Evolutionary conservation across 2,888 invertebrate genomes (phyloP), one percentile per base, ranked within the genome.

Genomic region (Dugesia japonica): DNA sequence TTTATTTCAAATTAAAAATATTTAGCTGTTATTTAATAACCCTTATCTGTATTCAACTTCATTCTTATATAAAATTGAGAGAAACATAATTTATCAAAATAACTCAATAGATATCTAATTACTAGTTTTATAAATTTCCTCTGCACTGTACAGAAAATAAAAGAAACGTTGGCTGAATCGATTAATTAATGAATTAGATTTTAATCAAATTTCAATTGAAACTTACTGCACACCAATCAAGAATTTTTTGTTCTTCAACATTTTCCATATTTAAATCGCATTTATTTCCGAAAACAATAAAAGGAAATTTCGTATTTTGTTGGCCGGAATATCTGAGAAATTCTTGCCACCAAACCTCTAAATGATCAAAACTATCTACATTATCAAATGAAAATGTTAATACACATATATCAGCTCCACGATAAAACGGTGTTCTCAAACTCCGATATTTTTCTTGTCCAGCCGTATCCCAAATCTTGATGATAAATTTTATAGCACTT

Each of bases 371-470:
- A 81, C 92, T 92, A 76, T 88, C 88, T 79, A 89, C 88, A 84
- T 93, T 92, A 82, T 94, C 90, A 28, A 94, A 88, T 0, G 91
- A 89, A 83, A 91, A 94, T 0, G 92, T 91, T 77, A 94, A 86
- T 80, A 94, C 87, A 83, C 94, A 94, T 81, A 93, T 91, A 84
- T 94, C 94, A 0, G 93, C 91, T 0, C 94, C 94, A 78, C 94
- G 86, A 84, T 94, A 94, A 86, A 94, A 94, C 0, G 94, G 94
- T 0, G 94, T 94, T 75, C 94, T 87, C 73, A 94, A 87, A 0
- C 92, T 92, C 82, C 92, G 91, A 85, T 93, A 94, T 27, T 92
- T 86, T 84, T 94, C 93, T 84, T 94, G 94, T 0, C 94, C 94
- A 0, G 94, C 93, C 74, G 93, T 94, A 82, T 94, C 94, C 94